Percentiles rank a stretch among this genome's conserved stretches.
phyloP scores from a whole-genome alignment of 2,113 vertebrate species.

The Gopherus evgoodei region DNA sequence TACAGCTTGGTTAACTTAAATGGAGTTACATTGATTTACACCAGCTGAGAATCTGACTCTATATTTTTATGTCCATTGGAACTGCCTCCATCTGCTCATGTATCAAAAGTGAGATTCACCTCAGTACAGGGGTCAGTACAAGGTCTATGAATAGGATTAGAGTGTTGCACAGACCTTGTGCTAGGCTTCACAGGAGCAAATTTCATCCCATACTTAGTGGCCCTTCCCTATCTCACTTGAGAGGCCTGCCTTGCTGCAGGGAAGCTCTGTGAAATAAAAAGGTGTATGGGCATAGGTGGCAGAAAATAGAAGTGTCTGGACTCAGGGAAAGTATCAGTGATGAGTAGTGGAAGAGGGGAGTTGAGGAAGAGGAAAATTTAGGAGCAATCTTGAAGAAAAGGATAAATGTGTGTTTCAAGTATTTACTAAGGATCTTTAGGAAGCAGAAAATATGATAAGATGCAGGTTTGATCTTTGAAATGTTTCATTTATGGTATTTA shows the following conservation, averaged over 20 bases:
- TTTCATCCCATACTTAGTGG: neutral
- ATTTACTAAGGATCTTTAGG: constrained; percentile 14
- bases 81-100: neutral
- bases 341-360: neutral
- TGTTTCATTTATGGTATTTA: neutral
- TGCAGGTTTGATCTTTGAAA: neutral
- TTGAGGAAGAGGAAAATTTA: neutral
- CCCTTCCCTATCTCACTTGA: neutral
- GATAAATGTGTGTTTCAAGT: constrained; percentile 5
- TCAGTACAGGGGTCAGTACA: neutral
- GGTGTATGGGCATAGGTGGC: neutral
- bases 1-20: neutral
- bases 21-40: neutral
- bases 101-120: neutral
- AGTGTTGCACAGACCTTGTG: neutral
- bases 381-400: neutral
- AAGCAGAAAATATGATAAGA: neutral
- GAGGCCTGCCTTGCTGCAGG: neutral
- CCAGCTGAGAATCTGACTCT: neutral
- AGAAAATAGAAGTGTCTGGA: neutral
- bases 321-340: neutral
- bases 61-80: neutral
- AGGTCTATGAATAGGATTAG: neutral
- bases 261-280: neutral
- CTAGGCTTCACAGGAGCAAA: neutral